A percentile compares a stretch with the other conserved stretches of the same genome.
phyloP scores from a whole-genome alignment of 1,140 invertebrate genomes.

The Lycorma delicatula region DNA sequence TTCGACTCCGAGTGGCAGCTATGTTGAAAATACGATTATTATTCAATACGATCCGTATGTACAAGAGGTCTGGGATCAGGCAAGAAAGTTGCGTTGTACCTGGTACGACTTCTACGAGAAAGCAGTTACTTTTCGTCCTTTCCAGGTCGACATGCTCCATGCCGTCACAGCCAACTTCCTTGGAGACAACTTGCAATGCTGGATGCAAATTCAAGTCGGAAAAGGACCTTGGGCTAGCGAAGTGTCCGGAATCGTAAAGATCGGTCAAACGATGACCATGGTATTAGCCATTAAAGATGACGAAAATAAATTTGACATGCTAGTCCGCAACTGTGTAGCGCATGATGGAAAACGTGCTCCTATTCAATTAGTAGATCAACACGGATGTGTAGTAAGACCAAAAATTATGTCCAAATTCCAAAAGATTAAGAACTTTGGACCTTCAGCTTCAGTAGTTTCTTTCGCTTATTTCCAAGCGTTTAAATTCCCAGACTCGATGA shows the following conservation, averaged over 20 bases:
- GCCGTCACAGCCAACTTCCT: slow-evolving; percentile 90
- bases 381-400: slow-evolving; percentile 82
- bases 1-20: slow-evolving; percentile 82
- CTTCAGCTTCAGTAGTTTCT: slow-evolving; percentile 84
- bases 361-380: slow-evolving; percentile 85
- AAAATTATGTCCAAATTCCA: slow-evolving; percentile 92
- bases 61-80: slow-evolving; percentile 64
- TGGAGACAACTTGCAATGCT: slow-evolving; percentile 89
- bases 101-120: slow-evolving; percentile 96
- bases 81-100: slow-evolving; percentile 77
- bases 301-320: slow-evolving; percentile 92
- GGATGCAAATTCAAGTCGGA: slow-evolving; percentile 94
- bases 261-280: slow-evolving; percentile 94
- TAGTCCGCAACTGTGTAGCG: slow-evolving; percentile 87
- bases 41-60: slow-evolving; percentile 92
- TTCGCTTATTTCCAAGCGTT: slow-evolving; percentile 91
- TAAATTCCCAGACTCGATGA: slow-evolving; percentile 95
- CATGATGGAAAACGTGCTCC: slow-evolving; percentile 88
- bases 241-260: slow-evolving; percentile 89
- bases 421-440: slow-evolving; percentile 92
- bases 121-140: slow-evolving; percentile 84
- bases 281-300: slow-evolving; percentile 91
- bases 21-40: slow-evolving; percentile 91
- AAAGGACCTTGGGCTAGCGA: slow-evolving; percentile 92
- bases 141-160: slow-evolving; percentile 90